Conservation (phyloP, 2,113 vertebrate species). For the Hirundichthys speculiger region DNA sequence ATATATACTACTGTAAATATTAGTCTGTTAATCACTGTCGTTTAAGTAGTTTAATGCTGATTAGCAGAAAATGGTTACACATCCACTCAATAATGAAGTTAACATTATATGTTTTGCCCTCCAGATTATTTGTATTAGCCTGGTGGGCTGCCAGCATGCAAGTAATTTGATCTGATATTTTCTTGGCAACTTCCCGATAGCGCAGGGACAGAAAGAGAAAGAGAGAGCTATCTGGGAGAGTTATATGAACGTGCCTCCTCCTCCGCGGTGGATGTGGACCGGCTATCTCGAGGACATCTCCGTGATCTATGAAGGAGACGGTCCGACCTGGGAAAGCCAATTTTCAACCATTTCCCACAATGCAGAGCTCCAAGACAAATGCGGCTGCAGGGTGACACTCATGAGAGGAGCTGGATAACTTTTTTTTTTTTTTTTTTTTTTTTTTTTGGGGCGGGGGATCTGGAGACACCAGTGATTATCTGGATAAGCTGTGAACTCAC, state of each 20-base stretch:
- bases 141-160: constrained; percentile 25
- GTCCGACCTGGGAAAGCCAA: constrained; percentile 61
- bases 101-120: constrained; percentile 4
- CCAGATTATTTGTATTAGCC: constrained; percentile 9
- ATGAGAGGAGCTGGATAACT: constrained; percentile 22
- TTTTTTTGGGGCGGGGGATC: too few relatives aligned
- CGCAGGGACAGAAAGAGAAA: constrained; percentile 33
- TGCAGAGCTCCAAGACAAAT: constrained; percentile 52
- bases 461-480: constrained; percentile 42
- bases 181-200: constrained; percentile 37
- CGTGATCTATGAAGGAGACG: constrained; percentile 75
- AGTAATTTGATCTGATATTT: constrained; percentile 47
- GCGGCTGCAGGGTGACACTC: constrained; percentile 20
- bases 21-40: too few relatives aligned
- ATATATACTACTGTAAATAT: too few relatives aligned
- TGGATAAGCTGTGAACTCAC: constrained; percentile 35
- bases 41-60: too few relatives aligned
- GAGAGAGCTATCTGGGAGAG: constrained; percentile 68
- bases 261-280: constrained; percentile 53
- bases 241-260: constrained; percentile 62
- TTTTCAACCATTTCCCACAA: constrained; percentile 63
- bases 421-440: background rate
- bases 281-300: constrained; percentile 80
- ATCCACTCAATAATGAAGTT: too few relatives aligned
- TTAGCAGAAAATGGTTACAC: too few relatives aligned